Conservation (phyloP, 2,113 vertebrate genomes). For the Hemiprocne comata region DNA sequence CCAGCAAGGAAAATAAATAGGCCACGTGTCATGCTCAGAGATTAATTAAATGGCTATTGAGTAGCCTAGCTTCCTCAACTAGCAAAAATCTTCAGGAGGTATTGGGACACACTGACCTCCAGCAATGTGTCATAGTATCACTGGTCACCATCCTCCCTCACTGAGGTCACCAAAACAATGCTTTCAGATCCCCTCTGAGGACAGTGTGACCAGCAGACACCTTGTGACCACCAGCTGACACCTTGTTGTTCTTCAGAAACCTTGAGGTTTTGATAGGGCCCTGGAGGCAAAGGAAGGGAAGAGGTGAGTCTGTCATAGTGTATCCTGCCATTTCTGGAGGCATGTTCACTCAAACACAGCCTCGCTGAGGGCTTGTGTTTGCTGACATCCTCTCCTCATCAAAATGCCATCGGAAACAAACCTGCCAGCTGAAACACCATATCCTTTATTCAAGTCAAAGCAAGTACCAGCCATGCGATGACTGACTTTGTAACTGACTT, state of each 20-base stretch:
- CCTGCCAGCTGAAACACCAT: not conserved
- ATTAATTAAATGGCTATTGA: conserved; percentile 9
- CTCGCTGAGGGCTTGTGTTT: not conserved
- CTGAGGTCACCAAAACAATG: not conserved
- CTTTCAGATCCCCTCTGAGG: not conserved
- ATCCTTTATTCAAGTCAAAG: not conserved
- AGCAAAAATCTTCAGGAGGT: not conserved
- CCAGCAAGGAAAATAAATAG: conserved; percentile 3
- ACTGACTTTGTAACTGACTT: not conserved
- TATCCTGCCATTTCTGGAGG: not conserved
- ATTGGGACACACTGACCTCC: not conserved
- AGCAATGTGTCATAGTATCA: not conserved
- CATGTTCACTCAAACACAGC: not conserved
- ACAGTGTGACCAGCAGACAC: not conserved
- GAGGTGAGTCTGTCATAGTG: rapidly evolving
- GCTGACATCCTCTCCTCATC: not conserved
- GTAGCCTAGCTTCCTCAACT: not conserved
- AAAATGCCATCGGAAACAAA: not conserved
- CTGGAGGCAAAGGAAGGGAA: not conserved
- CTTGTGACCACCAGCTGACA: not conserved
- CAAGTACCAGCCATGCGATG: not conserved
- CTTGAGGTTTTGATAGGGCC: not conserved
- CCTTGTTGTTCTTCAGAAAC: not conserved
- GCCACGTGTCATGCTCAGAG: not conserved
- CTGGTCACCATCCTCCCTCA: not conserved